phyloP scores from a whole-genome alignment of 2,888 invertebrate genomes.

The Harpalus rubripes region DNA sequence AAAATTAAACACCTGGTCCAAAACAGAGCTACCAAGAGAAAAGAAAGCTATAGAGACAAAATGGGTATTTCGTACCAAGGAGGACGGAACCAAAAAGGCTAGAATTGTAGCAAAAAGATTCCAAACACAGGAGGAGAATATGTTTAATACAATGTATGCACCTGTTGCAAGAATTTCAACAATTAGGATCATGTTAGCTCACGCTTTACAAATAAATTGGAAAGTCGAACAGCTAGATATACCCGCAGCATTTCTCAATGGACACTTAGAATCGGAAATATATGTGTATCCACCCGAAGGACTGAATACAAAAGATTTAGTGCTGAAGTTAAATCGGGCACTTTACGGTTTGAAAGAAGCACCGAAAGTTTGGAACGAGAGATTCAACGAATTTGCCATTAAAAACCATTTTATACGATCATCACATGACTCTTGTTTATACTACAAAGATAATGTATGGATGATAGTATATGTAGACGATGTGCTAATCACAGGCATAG shows the following conservation, averaged over 20 bases:
- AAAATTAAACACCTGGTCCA: slow-evolving; percentile 14
- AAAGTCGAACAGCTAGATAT: background rate
- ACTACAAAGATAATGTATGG: background rate
- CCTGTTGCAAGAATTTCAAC: background rate
- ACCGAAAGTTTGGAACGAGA: slow-evolving; percentile 42
- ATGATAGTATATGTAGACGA: slow-evolving; percentile 11
- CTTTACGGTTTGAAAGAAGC: slow-evolving; percentile 53
- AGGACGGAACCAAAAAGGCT: slow-evolving; percentile 68
- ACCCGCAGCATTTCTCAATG: slow-evolving; percentile 21
- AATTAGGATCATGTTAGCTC: too few relatives aligned
- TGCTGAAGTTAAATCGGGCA: slow-evolving; percentile 37
- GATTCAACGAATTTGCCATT: background rate
- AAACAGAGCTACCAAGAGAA: background rate
- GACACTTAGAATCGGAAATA: background rate
- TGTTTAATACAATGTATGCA: too few relatives aligned
- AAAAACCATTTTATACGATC: background rate
- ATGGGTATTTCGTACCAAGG: slow-evolving; percentile 69
- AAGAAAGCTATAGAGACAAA: slow-evolving; percentile 68
- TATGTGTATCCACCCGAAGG: background rate
- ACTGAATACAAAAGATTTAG: slow-evolving; percentile 51
- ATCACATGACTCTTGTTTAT: slow-evolving; percentile 14
- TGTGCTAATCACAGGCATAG: background rate
- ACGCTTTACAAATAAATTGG: too few relatives aligned
- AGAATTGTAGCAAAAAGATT: slow-evolving; percentile 70
- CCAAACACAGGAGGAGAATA: slow-evolving; percentile 59